Evolutionary conservation across 2,113 vertebrate species (phyloP), one percentile per base, ranked within the genome.

Genomic region (Phaethon lepturus): DNA sequence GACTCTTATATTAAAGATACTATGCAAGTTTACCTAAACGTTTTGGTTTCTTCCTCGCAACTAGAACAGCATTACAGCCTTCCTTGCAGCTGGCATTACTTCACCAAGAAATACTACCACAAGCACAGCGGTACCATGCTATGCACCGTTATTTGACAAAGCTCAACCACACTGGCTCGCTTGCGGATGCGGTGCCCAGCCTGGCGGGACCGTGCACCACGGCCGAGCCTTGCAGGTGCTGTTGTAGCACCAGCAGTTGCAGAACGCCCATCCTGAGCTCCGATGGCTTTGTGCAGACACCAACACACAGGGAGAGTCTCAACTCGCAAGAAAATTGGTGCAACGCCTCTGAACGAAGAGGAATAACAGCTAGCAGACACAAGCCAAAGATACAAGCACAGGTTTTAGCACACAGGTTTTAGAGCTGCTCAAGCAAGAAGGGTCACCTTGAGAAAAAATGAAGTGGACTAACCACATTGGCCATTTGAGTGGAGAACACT

Each of bases 361-460:
- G 22, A 49, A 4, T 0, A n/a, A 10, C 20, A 45, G 63, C 16
- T 19, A 63, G 38, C 24, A 77, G 67, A 35, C 4, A 8, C 3
- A 8, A 87, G 33, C 5, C 49, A 50, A 26, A 82, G 58, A 15
- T 11, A 42, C 13, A 7, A 26, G 44, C 11, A 8, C 35, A 13
- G 52, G 24, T 28, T 79, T 71, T 33, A 11, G 45, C 55, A n/a
- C 3, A 22, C 25, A 35, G 45, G 69, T 18, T 64, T 90, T 24
- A 35, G 24, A 47, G 71, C 47, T 45, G 42, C 63, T 82, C 44
- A 15, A 64, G 66, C 64, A 72, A 35, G 40, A 91, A 52, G 7
- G 77, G 93, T 97, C 91, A 96, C 95, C 95, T 96, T 96, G 91
- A 53, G 12, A 72, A 71, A 38, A 38, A 38, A 38, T 38, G 33